Percentiles rank a stretch among this genome's conserved stretches.
phyloP scores from a whole-genome alignment of 1,140 invertebrate species.

The Zaprionus tsacasi region DNA sequence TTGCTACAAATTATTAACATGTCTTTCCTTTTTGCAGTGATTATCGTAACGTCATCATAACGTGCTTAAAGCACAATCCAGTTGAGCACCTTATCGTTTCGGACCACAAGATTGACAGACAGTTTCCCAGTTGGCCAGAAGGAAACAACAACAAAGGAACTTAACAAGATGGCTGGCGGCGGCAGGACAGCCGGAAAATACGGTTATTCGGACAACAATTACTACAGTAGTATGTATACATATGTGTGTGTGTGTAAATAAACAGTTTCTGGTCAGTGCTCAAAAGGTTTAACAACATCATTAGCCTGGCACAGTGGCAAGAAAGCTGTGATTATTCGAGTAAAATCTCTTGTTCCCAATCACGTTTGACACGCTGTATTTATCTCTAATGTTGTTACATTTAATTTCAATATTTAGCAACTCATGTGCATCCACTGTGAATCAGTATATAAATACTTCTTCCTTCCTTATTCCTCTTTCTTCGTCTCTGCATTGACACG shows the following conservation, averaged over 20 bases:
- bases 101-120: constrained; percentile 37
- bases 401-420: constrained; percentile 1
- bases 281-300: constrained; percentile 27
- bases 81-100: constrained; percentile 52
- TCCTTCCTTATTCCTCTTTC: background rate
- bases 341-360: background rate
- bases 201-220: constrained; percentile 82
- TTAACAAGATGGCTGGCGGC: constrained; percentile 79
- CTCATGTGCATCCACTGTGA: background rate
- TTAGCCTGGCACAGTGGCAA: constrained; percentile 17
- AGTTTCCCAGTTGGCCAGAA: constrained; percentile 41
- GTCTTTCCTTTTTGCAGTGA: constrained; percentile 19
- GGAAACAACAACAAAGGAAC: constrained; percentile 39
- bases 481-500: background rate
- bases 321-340: background rate
- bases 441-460: background rate
- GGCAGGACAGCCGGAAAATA: constrained; percentile 82
- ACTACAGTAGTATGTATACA: constrained; percentile 75
- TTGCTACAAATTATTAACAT: background rate
- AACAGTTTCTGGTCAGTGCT: constrained; percentile 13
- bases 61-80: constrained; percentile 43
- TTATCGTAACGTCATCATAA: constrained; percentile 27
- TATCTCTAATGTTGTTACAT: background rate
- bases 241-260: background rate
- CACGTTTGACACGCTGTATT: background rate